Evolutionary conservation across 2,888 invertebrate genomes (phyloP).

Genomic region (Erpobdella octoculata): DNA sequence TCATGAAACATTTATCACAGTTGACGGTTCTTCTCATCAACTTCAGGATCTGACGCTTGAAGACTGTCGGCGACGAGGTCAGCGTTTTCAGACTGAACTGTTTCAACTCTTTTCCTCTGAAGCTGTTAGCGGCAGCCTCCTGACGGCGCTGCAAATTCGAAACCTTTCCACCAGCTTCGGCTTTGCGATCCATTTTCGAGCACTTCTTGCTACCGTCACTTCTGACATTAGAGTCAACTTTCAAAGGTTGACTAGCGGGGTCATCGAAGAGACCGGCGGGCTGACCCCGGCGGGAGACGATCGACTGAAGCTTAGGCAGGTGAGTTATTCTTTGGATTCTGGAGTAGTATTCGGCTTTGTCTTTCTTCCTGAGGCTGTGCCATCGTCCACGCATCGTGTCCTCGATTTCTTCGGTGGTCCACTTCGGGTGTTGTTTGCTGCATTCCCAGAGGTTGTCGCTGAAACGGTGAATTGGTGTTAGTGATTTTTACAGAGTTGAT

Average conservation of each 20-base stretch:
- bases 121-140: background rate
- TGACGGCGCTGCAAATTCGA: background rate
- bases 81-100: background rate
- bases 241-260: no score
- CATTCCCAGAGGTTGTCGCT: slow-evolving; percentile 7
- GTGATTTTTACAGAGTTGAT: no score
- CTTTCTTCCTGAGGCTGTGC: slow-evolving; percentile 8
- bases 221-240: no score
- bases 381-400: background rate
- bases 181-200: no score
- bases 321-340: background rate
- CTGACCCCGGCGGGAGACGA: no score
- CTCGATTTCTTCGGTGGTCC: background rate
- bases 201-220: no score
- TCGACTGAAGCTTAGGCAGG: background rate
- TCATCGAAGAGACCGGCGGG: no score
- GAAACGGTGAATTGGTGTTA: background rate
- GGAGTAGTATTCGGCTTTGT: background rate
- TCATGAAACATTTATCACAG: background rate
- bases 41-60: slow-evolving; percentile 11
- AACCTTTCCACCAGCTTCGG: no score
- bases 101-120: background rate
- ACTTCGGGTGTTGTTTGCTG: background rate
- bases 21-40: background rate
- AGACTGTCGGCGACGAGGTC: background rate